Percentiles rank a stretch among this genome's conserved stretches.
Evolutionary conservation across 2,888 invertebrate genomes (phyloP).

Genomic region (Acleris cristana): DNA sequence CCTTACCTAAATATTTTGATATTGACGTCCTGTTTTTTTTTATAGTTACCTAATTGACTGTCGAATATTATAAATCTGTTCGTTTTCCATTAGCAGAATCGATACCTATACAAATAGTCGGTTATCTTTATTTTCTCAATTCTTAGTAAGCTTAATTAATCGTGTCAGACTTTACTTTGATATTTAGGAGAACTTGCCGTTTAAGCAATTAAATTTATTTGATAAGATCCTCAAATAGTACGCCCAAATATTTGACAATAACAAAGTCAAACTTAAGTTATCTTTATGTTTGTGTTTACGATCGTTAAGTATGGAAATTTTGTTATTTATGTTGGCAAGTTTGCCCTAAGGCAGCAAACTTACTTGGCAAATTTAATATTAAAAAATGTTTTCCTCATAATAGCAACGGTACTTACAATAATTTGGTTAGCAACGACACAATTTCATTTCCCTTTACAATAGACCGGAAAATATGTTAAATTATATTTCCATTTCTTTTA

Average conservation of each 20-base stretch:
- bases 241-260: conserved; percentile 33
- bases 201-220: not conserved
- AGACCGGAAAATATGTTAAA: too few species aligned
- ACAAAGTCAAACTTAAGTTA: conserved; percentile 33
- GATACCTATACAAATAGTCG: too few species aligned
- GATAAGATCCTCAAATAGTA: conserved; percentile 1
- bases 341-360: conserved; percentile 14
- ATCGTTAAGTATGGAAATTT: conserved; percentile 36
- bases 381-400: conserved; percentile 16
- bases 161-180: not conserved
- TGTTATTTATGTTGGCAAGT: conserved; percentile 35
- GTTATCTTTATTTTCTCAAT: too few species aligned
- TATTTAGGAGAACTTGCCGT: not conserved
- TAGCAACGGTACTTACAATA: not conserved
- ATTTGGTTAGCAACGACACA: too few species aligned
- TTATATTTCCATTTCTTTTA: too few species aligned
- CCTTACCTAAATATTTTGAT: too few species aligned
- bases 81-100: too few species aligned
- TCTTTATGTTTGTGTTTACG: conserved; percentile 33
- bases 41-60: too few species aligned
- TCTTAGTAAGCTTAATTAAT: too few species aligned
- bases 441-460: too few species aligned
- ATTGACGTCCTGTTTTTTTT: too few species aligned
- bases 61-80: too few species aligned
- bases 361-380: conserved; percentile 17